These are phyloP conservation scores for Drosophila equinoxialis DNA, from an alignment of 1,140 invertebrate species.

Conservation along the genomic window DNA sequence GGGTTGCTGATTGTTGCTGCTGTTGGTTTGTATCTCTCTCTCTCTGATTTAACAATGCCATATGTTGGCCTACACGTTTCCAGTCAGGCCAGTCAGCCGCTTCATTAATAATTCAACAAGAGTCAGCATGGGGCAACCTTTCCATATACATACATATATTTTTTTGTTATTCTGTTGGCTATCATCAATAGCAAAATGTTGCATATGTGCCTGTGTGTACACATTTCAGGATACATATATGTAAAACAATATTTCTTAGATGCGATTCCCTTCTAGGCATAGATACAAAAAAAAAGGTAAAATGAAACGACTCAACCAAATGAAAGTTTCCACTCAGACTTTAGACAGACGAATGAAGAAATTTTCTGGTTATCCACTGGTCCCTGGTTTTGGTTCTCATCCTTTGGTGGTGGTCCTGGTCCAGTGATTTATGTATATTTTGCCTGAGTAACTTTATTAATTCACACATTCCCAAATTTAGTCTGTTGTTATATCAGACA, in stretches of 20 bases:
- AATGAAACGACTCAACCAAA: slow-evolving; percentile 24
- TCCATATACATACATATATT: slow-evolving; percentile 18
- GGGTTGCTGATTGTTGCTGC: slow-evolving; percentile 13
- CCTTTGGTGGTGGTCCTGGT: not conserved
- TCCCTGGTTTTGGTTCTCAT: not conserved
- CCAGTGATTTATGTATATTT: slow-evolving; percentile 58
- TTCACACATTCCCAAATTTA: slow-evolving; percentile 52
- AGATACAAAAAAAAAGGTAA: slow-evolving; percentile 21
- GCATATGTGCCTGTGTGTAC: slow-evolving; percentile 28
- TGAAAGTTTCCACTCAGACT: slow-evolving; percentile 29
- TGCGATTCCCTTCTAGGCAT: slow-evolving; percentile 1
- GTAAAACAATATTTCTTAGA: slow-evolving; percentile 12
- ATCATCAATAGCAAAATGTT: slow-evolving; percentile 64
- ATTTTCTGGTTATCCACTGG: not conserved
- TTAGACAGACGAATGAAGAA: slow-evolving; percentile 2
- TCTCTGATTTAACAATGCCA: slow-evolving; percentile 57
- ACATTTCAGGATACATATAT: slow-evolving; percentile 22
- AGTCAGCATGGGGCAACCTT: slow-evolving; percentile 56
- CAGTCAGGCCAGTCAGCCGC: slow-evolving; percentile 33
- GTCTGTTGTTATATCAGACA: slow-evolving; percentile 49
- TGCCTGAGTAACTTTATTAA: slow-evolving; percentile 57
- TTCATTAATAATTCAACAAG: slow-evolving; percentile 79
- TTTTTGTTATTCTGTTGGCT: slow-evolving; percentile 13
- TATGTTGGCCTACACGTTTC: slow-evolving; percentile 34
- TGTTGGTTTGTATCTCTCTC: slow-evolving; percentile 22